Conservation (phyloP, 2,113 vertebrate genomes). For the Oxygymnocypris stewartii region DNA sequence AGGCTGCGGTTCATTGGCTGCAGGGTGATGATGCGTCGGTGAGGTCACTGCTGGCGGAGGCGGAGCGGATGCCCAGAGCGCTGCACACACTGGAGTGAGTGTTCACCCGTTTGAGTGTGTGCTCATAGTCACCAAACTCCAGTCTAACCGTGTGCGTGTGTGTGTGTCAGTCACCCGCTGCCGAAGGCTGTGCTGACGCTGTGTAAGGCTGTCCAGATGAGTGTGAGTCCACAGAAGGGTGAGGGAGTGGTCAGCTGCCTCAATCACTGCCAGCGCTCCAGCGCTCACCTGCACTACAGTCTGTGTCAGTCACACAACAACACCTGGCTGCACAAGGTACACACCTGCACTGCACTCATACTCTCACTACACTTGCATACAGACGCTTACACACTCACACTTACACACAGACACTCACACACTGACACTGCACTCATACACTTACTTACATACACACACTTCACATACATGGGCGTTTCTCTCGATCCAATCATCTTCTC, state of each 20-base stretch:
- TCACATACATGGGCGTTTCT: no score
- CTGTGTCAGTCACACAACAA: conserved; percentile 78
- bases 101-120: neutral
- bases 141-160: neutral
- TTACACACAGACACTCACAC: no score
- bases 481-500: conserved; percentile 2
- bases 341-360: neutral
- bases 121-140: neutral
- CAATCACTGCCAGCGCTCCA: conserved; percentile 88
- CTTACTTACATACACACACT: no score
- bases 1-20: conserved; percentile 87
- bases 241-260: conserved; percentile 81
- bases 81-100: conserved; percentile 90
- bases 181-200: conserved; percentile 85
- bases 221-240: conserved; percentile 84
- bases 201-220: conserved; percentile 90
- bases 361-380: no score
- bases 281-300: conserved; percentile 85
- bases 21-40: conserved; percentile 85
- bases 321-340: conserved; percentile 84
- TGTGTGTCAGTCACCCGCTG: conserved; percentile 82
- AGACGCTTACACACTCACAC: no score
- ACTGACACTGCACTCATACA: no score
- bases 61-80: conserved; percentile 89
- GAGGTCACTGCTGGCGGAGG: conserved; percentile 80